These are phyloP conservation scores for Drosophila punjabiensis DNA, from an alignment of 1,140 invertebrate species.

Conservation along the genomic window DNA sequence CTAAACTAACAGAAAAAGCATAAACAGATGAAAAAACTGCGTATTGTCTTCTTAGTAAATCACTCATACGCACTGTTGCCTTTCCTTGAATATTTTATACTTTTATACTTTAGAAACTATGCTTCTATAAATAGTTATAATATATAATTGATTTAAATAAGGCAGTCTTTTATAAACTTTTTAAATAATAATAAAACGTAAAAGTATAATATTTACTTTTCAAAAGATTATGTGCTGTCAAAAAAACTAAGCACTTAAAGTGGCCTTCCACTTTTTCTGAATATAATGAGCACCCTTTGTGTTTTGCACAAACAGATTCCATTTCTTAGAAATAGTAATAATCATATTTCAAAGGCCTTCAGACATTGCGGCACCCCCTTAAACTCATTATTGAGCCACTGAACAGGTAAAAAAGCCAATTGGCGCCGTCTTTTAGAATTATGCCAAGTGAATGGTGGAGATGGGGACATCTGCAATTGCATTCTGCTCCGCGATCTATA, in stretches of 20 bases:
- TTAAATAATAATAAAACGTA: too few relatives aligned
- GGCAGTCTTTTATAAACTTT: too few relatives aligned
- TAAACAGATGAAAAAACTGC: too few relatives aligned
- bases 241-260: not conserved
- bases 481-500: constrained; percentile 13
- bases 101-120: not conserved
- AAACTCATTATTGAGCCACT: constrained; percentile 1
- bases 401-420: constrained; percentile 21
- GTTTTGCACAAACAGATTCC: not conserved
- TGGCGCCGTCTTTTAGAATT: constrained; percentile 66
- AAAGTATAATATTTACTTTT: not conserved
- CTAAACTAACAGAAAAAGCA: too few relatives aligned
- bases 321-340: not conserved
- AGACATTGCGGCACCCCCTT: constrained; percentile 3
- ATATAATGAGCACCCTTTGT: not conserved
- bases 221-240: not conserved
- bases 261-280: too few relatives aligned
- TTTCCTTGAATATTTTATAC: not conserved
- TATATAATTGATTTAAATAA: not conserved
- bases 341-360: constrained; percentile 21
- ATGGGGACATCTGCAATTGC: constrained; percentile 18
- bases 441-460: constrained; percentile 59
- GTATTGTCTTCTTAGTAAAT: not conserved
- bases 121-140: not conserved
- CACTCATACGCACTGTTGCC: constrained; percentile 15